Evolutionary conservation across 2,113 vertebrate genomes (phyloP), one percentile per base, ranked within the genome.

Genomic region (Rhinopithecus roxellana): DNA sequence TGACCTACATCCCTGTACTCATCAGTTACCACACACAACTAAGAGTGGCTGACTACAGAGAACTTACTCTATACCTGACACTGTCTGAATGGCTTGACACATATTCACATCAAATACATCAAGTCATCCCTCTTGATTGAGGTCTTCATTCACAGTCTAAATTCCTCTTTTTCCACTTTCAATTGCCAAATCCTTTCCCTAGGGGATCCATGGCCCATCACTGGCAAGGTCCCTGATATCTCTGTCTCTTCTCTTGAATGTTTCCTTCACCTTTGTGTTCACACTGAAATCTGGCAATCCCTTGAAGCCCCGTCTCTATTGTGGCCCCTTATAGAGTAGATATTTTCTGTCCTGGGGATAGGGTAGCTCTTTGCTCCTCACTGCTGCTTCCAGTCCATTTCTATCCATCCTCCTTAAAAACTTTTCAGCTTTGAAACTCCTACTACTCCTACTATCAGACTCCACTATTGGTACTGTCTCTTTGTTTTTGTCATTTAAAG

Each of bases 251-350:
- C 64, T 32, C 23, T 32, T 12, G 12, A 64, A 11, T 22, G 22
- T 70, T n/a, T 32, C 50, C 57, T 96, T 94, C 30, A n/a, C 35
- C 12, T 74, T 92, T 43, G 79, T 64, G 13, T 32, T 87, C 27
- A 83, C 1, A 8, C 2, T 40, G 18, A 69, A 90, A 43, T 27
- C 38, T 55, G 25, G 18, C 4, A 67, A 9, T 83, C 32, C 13
- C 9, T 32, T 25, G 17, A 57, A 61, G 38, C 27, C 20, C 4
- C 25, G 12, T 59, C 74, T 81, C 23, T 50, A 93, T 32, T 55
- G 11, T 13, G 38, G n/a, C 17, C 35, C 78, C 50, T 85, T 52
- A 43, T 13, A 17, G 1, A 13, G 30, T 2, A 20, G 67, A 25
- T 8, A 48, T 72, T 38, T 55, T 30, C 17, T 93, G 14, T 81